Conservation (phyloP, 2,113 vertebrate species). For the Ibidorhyncha struthersii region DNA sequence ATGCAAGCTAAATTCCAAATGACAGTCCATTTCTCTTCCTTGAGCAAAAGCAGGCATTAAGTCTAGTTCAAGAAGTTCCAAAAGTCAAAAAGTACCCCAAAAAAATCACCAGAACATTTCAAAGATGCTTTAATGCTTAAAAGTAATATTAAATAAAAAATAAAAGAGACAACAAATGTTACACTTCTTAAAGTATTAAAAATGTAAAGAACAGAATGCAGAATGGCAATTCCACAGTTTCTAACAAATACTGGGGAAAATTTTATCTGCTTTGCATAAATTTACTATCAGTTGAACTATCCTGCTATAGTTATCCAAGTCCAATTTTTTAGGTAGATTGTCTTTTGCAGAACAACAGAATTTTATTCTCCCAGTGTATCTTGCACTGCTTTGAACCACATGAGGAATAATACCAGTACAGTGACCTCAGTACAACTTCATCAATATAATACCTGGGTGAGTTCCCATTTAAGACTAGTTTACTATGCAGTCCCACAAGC, state of each 20-base stretch:
- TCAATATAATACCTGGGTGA: rapidly evolving
- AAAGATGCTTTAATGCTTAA: not conserved
- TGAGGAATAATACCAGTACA: not conserved
- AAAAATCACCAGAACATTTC: not conserved
- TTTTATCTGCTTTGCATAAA: not conserved
- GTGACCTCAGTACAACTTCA: not conserved
- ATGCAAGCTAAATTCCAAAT: not conserved
- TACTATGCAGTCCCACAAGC: not conserved
- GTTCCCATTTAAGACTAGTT: not conserved
- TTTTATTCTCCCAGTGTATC: not conserved
- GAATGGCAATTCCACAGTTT: not conserved
- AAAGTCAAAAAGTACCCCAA: not conserved
- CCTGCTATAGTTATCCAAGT: not conserved
- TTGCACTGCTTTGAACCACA: not conserved
- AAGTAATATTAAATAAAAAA: not conserved
- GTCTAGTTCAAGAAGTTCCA: not conserved
- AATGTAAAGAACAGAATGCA: not conserved
- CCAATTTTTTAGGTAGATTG: not conserved
- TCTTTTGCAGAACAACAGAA: not conserved
- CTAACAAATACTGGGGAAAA: not conserved
- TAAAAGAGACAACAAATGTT: not conserved
- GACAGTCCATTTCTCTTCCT: not conserved
- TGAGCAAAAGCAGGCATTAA: not conserved
- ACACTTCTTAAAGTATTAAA: not conserved
- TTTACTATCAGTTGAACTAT: not conserved